These are phyloP conservation scores for Glaucopsyche alexis DNA, from an alignment of 2,888 invertebrate genomes.

Conservation along the genomic window DNA sequence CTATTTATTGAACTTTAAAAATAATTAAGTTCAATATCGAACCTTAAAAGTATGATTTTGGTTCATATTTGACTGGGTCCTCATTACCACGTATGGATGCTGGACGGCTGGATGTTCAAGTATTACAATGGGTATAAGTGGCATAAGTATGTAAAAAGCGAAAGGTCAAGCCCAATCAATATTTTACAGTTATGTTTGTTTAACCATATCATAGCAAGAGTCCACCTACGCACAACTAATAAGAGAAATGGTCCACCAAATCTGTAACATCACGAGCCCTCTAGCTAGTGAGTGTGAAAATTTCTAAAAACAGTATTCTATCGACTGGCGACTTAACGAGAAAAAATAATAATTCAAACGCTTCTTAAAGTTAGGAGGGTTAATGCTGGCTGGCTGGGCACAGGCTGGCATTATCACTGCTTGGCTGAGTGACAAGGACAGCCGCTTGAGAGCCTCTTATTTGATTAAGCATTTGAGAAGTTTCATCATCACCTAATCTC, in stretches of 20 bases:
- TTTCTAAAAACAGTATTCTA: background rate
- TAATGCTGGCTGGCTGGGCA: too few species aligned
- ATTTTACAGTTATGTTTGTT: conserved; percentile 27
- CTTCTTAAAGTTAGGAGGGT: background rate
- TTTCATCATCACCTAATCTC: too few species aligned
- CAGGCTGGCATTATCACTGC: background rate
- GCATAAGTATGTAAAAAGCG: conserved; percentile 11
- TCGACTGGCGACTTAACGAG: background rate
- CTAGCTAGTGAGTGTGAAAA: conserved; percentile 15
- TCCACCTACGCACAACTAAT: conserved; percentile 4
- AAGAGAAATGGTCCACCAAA: conserved; percentile 14
- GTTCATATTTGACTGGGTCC: background rate
- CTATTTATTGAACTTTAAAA: too few species aligned
- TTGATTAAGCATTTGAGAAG: too few species aligned
- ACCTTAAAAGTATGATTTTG: too few species aligned
- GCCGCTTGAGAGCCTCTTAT: background rate
- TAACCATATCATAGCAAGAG: background rate
- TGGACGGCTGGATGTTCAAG: background rate
- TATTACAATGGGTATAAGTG: background rate
- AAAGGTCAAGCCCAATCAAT: conserved; percentile 26
- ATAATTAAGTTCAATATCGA: too few species aligned
- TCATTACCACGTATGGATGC: background rate
- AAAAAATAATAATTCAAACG: background rate
- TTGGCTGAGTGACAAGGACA: too few species aligned
- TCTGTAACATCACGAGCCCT: conserved; percentile 16